Evolutionary conservation across 2,888 invertebrate genomes (phyloP), one percentile per base, ranked within the genome.

Genomic region (Pedicia rivosa): DNA sequence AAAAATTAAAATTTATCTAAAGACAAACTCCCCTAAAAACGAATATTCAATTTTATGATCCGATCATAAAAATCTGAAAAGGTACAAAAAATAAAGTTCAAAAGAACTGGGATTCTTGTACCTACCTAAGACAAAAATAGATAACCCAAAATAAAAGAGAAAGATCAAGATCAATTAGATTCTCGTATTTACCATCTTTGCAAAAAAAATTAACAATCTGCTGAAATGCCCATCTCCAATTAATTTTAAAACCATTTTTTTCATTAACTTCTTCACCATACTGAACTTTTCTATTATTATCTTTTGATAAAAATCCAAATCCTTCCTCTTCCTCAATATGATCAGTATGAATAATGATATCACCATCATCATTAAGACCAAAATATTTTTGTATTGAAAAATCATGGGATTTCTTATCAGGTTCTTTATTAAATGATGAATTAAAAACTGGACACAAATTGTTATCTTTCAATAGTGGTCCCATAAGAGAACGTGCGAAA

Each of bases 291-390:
- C n/a, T 25, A 12, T 12, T 12, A 13, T 7, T 27, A 12, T 16
- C 12, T 25, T 35, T 35, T n/a, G 7, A n/a, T 17, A 14, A 16
- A 25, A 10, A 35, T 6, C 55, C 57, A 38, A 46, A 46, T 0
- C 55, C 56, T 33, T 49, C 50, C 10, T 50, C 48, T 37, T 57
- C 61, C 2, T 47, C 46, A 16, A 61, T 55, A 43, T 61, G 60
- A 38, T 49, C 41, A 38, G 55, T 55, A 40, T 52, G 19, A 12
- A 47, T 38, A 27, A 46, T 46, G 9, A 46, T 42, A 15, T 42
- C 40, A 43, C 62, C 61, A 40, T 54, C 46, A 32, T 63, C 61
- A 45, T 57, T 57, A 35, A 63, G 53, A 34, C 54, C 60, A 47
- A 62, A 62, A 50, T 57, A 60, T 45, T 57, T 48, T 40, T 54